A percentile compares a stretch with the other conserved stretches of the same genome.
Evolutionary conservation across 1,140 invertebrate genomes (phyloP).

Genomic region (Micrasema minimum): DNA sequence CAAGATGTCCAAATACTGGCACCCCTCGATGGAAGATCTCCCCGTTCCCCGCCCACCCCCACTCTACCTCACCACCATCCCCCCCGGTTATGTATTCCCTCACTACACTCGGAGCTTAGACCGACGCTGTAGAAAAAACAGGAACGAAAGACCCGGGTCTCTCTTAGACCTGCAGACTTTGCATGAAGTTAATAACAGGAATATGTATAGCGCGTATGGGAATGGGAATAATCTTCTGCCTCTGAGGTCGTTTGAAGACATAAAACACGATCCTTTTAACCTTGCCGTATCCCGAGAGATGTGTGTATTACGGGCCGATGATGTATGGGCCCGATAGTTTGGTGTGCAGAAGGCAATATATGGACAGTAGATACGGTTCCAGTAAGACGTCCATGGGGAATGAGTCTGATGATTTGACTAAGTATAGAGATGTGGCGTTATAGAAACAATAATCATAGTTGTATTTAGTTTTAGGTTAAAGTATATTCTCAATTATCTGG

Average conservation of each 20-base stretch:
- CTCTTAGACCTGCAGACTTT: constrained; percentile 47
- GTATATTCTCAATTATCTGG: no score
- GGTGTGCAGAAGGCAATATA: constrained; percentile 47
- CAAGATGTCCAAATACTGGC: constrained; percentile 53
- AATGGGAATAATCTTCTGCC: constrained; percentile 50
- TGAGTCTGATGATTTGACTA: constrained; percentile 66
- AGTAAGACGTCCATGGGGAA: constrained; percentile 66
- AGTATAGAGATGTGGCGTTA: constrained; percentile 66
- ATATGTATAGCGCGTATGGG: constrained; percentile 50
- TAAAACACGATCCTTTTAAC: constrained; percentile 62
- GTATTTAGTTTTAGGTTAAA: no score
- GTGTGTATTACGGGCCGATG: constrained; percentile 58
- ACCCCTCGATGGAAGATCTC: constrained; percentile 44
- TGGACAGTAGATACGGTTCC: constrained; percentile 56
- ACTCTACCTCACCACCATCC: constrained; percentile 33
- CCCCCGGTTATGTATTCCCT: constrained; percentile 48
- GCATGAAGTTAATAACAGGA: constrained; percentile 49
- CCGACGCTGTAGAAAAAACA: constrained; percentile 48
- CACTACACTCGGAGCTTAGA: constrained; percentile 51
- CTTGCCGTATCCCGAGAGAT: constrained; percentile 61
- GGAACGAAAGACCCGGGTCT: constrained; percentile 33
- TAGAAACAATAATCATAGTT: constrained; percentile 50
- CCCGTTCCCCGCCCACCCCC: constrained; percentile 9
- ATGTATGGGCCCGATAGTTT: constrained; percentile 47
- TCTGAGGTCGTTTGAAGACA: constrained; percentile 42